Conservation (phyloP, 64 coral and sea anemone species). For the Stichodactyla helianthus region DNA sequence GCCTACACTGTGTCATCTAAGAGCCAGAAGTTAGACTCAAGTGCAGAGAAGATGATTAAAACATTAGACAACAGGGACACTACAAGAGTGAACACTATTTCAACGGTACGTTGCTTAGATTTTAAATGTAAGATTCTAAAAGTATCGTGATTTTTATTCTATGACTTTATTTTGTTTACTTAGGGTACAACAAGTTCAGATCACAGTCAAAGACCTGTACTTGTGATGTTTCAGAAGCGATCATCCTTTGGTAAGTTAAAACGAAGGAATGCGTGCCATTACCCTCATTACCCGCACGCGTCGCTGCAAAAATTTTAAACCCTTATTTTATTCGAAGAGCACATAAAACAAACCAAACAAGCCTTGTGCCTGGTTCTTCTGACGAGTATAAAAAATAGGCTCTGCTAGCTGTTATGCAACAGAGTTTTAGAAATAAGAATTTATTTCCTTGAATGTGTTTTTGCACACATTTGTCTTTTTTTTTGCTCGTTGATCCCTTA, state of each 20-base stretch:
- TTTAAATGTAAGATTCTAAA: background rate
- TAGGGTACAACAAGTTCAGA: background rate
- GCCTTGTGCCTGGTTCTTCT: too few relatives aligned
- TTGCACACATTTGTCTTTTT: too few relatives aligned
- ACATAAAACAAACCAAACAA: too few relatives aligned
- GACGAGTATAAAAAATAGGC: too few relatives aligned
- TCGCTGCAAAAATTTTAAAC: too few relatives aligned
- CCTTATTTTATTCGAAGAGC: too few relatives aligned
- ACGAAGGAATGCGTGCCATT: background rate
- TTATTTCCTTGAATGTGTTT: too few relatives aligned
- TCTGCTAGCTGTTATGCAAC: too few relatives aligned
- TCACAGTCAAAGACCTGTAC: background rate
- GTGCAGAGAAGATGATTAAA: conserved; percentile 1
- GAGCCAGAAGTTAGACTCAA: background rate
- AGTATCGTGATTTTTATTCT: background rate
- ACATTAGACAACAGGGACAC: background rate
- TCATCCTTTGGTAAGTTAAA: background rate
- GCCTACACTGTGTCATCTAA: conserved; percentile 24
- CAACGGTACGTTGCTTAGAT: background rate
- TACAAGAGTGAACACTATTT: conserved; percentile 4
- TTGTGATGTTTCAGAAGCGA: background rate
- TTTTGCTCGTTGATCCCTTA: too few relatives aligned
- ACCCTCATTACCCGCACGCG: too few relatives aligned
- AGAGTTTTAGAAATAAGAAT: too few relatives aligned
- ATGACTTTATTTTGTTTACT: background rate